phyloP scores from a whole-genome alignment of 2,797 vertebrate species.

The Tokudaia tokunoshimensis region DNA sequence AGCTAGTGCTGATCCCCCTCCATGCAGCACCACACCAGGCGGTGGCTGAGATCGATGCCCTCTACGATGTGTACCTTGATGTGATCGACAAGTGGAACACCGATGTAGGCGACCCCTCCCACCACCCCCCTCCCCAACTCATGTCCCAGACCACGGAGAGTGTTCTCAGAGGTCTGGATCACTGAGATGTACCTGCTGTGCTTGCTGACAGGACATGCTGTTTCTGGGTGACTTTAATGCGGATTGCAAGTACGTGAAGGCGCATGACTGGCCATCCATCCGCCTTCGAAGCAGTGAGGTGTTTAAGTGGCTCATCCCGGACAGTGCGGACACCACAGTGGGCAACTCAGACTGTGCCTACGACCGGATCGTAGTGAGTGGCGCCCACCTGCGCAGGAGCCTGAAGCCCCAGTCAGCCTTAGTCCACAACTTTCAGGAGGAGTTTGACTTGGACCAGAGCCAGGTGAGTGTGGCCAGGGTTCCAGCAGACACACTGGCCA shows the following conservation, averaged over 20 bases:
- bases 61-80: conserved; percentile 92
- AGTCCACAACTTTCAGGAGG: conserved; percentile 90
- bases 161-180: neutral
- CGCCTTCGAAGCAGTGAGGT: conserved; percentile 91
- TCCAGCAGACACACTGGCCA: neutral
- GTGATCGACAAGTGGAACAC: conserved; percentile 91
- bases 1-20: conserved; percentile 93
- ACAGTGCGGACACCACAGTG: conserved; percentile 92
- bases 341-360: conserved; percentile 92
- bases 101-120: conserved; percentile 87
- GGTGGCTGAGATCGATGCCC: conserved; percentile 90
- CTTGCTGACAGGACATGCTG: conserved; percentile 90
- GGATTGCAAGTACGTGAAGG: conserved; percentile 91
- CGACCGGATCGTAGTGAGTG: conserved; percentile 94
- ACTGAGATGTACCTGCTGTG: neutral
- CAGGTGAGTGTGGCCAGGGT: conserved; percentile 87
- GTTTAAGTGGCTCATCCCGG: conserved; percentile 93
- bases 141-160: neutral
- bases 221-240: conserved; percentile 96
- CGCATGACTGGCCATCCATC: conserved; percentile 90
- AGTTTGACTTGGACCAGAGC: conserved; percentile 88
- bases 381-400: conserved; percentile 87
- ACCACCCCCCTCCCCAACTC: neutral
- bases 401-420: conserved; percentile 87
- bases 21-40: conserved; percentile 92